These are phyloP conservation scores for Tetanocera ferruginea DNA, from an alignment of 2,888 invertebrate genomes.

Conservation along the genomic window DNA sequence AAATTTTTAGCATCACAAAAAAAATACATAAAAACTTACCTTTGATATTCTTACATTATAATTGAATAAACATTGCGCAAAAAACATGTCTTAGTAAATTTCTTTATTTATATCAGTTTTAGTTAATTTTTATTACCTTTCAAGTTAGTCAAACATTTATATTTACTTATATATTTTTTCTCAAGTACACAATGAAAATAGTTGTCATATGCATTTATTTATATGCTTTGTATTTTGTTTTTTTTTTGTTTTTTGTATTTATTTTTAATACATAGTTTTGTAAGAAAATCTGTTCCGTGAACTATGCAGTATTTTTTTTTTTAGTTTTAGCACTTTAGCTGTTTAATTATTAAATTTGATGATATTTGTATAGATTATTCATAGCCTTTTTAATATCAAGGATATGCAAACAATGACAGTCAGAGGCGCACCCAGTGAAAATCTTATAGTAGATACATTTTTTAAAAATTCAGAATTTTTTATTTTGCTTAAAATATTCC, in stretches of 20 bases:
- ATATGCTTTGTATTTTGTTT: background rate
- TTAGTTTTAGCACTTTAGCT: background rate
- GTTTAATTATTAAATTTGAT: background rate
- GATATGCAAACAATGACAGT: background rate
- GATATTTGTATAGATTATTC: background rate
- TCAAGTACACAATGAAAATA: constrained; percentile 27
- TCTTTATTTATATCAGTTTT: constrained; percentile 14
- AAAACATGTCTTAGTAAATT: constrained; percentile 1
- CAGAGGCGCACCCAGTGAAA: too few species aligned
- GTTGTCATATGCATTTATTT: background rate
- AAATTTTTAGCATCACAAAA: background rate
- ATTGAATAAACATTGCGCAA: background rate
- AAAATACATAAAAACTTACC: background rate
- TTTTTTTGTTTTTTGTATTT: background rate
- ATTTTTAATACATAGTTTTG: background rate
- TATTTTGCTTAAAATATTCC: too few species aligned
- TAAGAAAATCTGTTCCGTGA: background rate
- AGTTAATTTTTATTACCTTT: background rate
- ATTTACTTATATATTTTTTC: background rate
- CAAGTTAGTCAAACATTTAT: constrained; percentile 20
- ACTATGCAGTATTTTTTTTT: too few species aligned
- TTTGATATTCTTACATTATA: background rate
- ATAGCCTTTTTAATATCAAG: background rate
- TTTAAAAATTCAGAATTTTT: too few species aligned
- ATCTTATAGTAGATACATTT: too few species aligned